phyloP scores from a whole-genome alignment of 2,797 vertebrate genomes.

The Perodicticus potto region DNA sequence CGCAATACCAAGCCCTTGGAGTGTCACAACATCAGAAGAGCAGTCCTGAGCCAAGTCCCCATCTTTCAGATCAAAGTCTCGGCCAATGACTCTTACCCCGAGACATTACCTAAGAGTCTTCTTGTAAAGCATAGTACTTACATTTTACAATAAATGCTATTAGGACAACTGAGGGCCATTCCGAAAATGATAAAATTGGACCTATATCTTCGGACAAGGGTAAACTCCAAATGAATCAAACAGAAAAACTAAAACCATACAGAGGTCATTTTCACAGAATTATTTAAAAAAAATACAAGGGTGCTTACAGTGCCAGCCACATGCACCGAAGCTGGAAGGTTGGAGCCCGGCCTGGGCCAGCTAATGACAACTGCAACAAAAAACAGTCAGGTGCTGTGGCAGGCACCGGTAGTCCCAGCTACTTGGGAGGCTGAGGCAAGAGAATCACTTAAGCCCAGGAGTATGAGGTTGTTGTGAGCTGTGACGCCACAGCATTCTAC shows the following conservation, averaged over 20 bases:
- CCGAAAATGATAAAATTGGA: neutral
- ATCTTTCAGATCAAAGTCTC: neutral
- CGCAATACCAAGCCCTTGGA: neutral
- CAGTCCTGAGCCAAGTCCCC: neutral
- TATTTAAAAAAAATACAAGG: neutral
- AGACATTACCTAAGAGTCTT: neutral
- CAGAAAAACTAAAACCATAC: neutral
- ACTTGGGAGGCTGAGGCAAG: no score
- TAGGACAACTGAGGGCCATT: neutral
- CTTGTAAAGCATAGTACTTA: neutral
- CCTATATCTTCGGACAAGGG: neutral
- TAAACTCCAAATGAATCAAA: neutral
- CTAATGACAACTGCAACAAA: no score
- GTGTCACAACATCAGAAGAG: neutral
- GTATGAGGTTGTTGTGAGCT: no score
- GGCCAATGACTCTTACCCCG: neutral
- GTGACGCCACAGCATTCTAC: no score
- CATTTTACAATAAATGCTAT: neutral
- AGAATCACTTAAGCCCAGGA: no score
- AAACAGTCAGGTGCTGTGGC: no score
- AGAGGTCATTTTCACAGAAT: neutral
- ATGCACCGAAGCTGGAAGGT: no score
- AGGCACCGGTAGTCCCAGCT: no score
- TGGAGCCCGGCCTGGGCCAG: no score
- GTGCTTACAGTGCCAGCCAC: no score